Conservation (phyloP, 2,888 invertebrate species). For the Dicyrtoma fusca region DNA sequence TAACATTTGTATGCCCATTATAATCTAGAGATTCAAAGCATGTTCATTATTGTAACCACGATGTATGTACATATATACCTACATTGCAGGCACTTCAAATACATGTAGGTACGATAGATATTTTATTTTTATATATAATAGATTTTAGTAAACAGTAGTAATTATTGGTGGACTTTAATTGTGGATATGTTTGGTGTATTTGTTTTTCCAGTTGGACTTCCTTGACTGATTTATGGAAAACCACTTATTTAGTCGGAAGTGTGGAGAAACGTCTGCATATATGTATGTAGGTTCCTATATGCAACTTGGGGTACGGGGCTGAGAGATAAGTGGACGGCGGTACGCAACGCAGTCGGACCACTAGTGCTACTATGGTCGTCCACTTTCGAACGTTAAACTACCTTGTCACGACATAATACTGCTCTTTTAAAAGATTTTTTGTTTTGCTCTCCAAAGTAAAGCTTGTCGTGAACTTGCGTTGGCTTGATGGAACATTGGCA, state of each 20-base stretch:
- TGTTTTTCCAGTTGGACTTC: background rate
- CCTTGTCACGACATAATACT: background rate
- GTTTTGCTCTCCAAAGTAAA: constrained; percentile 5
- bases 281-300: too few relatives aligned
- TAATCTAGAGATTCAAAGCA: too few relatives aligned
- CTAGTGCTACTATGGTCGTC: background rate
- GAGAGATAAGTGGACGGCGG: background rate
- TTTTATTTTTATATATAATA: too few relatives aligned
- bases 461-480: background rate
- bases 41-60: too few relatives aligned
- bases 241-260: constrained; percentile 36
- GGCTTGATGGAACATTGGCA: constrained; percentile 22
- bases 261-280: constrained; percentile 22
- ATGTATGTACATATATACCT: too few relatives aligned
- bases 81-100: too few relatives aligned
- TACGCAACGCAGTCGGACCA: background rate
- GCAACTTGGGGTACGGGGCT: constrained; percentile 7
- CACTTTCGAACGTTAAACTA: constrained; percentile 16
- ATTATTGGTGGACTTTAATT: background rate
- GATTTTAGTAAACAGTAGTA: background rate
- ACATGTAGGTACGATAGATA: too few relatives aligned
- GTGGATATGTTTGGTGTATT: background rate
- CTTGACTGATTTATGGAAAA: constrained; percentile 36
- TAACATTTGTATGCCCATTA: too few relatives aligned
- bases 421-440: background rate